Conservation (phyloP, 1,140 invertebrate species). For the Megathymus violae region DNA sequence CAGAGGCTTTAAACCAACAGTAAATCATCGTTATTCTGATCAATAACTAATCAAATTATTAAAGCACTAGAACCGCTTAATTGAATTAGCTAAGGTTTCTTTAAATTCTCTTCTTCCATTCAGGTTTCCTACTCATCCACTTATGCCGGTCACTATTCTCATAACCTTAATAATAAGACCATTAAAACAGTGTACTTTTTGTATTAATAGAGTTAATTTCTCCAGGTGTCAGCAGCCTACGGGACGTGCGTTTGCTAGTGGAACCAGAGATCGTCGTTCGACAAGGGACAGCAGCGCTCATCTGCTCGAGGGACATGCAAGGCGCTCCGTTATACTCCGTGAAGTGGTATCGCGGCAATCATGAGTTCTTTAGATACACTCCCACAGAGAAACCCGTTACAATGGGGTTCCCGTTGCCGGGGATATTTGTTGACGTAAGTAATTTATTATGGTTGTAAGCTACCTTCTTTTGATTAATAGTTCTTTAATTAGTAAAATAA, state of each 20-base stretch:
- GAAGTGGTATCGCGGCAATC: constrained; percentile 83
- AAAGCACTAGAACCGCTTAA: no score
- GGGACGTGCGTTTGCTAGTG: constrained; percentile 81
- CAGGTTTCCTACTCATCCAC: no score
- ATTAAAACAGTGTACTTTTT: not conserved
- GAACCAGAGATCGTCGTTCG: constrained; percentile 85
- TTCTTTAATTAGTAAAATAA: no score
- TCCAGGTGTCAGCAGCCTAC: constrained; percentile 73
- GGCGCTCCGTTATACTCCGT: constrained; percentile 88
- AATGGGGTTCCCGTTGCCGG: constrained; percentile 88
- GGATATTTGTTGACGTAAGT: constrained; percentile 91
- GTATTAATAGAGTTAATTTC: constrained; percentile 24
- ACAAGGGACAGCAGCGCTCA: constrained; percentile 87
- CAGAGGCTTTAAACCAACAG: no score
- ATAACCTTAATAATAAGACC: no score
- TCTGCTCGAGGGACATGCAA: constrained; percentile 90
- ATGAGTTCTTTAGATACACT: constrained; percentile 91
- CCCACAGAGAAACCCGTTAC: constrained; percentile 87
- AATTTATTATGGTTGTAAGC: not conserved
- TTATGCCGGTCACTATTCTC: no score
- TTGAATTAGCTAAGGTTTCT: no score
- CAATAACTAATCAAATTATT: no score
- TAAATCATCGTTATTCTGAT: no score
- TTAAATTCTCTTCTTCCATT: no score
- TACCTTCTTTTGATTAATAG: no score